These are phyloP conservation scores for Watsonalla binaria DNA, from an alignment of 2,888 invertebrate genomes.

Conservation along the genomic window DNA sequence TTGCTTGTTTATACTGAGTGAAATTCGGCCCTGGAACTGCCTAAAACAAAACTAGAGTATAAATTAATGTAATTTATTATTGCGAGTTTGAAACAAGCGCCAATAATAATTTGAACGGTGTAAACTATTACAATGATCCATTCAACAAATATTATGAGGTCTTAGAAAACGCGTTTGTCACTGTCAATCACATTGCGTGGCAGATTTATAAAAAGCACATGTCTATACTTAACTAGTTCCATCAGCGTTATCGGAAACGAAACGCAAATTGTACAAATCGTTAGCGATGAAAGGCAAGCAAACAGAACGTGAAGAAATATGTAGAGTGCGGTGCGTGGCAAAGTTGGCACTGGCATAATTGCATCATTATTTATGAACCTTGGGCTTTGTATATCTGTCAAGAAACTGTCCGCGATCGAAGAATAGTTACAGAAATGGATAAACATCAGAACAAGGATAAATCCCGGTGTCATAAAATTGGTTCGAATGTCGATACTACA, in stretches of 20 bases:
- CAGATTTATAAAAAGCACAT: constrained; percentile 6
- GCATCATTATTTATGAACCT: neutral
- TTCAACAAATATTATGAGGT: neutral
- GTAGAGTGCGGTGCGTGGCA: neutral
- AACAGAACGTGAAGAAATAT: constrained; percentile 6
- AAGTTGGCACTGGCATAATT: neutral
- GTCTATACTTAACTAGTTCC: constrained; percentile 6
- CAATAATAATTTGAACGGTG: neutral
- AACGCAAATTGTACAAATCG: constrained; percentile 35
- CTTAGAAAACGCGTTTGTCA: neutral
- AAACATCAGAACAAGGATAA: no score
- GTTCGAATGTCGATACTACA: no score
- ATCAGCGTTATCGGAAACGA: constrained; percentile 21
- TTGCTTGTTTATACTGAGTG: constrained; percentile 42
- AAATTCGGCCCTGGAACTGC: constrained; percentile 29
- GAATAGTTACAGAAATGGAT: no score
- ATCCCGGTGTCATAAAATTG: no score
- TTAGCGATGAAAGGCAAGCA: constrained; percentile 28
- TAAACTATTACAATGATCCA: neutral
- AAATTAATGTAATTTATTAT: constrained; percentile 17
- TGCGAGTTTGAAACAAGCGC: constrained; percentile 6
- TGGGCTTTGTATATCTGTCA: neutral
- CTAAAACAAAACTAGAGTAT: constrained; percentile 24
- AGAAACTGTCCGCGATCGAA: no score
- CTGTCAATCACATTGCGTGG: constrained; percentile 3